phyloP scores from a whole-genome alignment of 35 echinoderm and acorn worm species.

The Apostichopus japonicus region DNA sequence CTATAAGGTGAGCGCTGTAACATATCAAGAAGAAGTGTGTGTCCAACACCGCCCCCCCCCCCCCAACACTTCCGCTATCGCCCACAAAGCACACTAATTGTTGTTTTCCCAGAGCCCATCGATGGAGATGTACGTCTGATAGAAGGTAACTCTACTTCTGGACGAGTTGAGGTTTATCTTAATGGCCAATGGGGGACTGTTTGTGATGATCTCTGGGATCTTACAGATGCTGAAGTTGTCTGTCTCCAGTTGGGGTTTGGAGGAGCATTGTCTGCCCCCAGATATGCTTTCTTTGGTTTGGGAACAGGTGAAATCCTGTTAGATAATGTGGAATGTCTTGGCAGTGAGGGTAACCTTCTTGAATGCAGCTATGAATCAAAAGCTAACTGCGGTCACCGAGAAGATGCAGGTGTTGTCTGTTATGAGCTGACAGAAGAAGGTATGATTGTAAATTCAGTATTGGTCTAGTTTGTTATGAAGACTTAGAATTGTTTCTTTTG shows the following conservation, averaged over 20 bases:
- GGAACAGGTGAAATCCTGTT: neutral
- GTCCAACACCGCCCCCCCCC: no score
- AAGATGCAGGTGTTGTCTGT: constrained; percentile 28
- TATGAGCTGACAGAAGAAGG: neutral
- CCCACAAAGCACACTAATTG: neutral
- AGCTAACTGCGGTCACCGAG: neutral
- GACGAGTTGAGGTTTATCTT: constrained; percentile 13
- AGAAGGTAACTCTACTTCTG: neutral
- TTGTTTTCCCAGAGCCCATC: neutral
- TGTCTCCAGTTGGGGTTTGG: constrained; percentile 57
- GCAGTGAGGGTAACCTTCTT: neutral
- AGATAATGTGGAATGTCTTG: neutral
- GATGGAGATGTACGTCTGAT: neutral
- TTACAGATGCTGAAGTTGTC: constrained; percentile 46
- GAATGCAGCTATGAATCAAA: neutral
- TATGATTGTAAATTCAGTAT: no score
- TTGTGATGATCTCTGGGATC: constrained; percentile 62
- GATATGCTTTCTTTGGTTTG: neutral
- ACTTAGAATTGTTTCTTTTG: no score
- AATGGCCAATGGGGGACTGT: constrained; percentile 47
- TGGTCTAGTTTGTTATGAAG: no score
- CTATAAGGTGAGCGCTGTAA: no score
- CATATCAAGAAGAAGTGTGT: no score
- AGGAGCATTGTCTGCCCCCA: neutral
- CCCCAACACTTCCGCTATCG: no score